Evolutionary conservation across 2,888 invertebrate genomes (phyloP), one percentile per base, ranked within the genome.

Genomic region (Tachina grossa): DNA sequence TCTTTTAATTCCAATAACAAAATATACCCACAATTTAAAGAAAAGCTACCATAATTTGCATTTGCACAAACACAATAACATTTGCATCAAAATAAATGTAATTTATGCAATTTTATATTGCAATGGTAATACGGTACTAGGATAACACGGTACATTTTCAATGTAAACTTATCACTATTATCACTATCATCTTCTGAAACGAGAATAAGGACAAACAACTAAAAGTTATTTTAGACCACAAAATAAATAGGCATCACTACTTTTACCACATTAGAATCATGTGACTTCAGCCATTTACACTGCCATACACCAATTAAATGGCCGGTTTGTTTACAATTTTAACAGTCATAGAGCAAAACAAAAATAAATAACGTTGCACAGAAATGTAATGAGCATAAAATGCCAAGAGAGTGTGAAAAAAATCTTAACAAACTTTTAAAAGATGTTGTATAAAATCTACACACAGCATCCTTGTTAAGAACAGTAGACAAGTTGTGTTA

Each of bases 281-380:
- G 69, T 68, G 75, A 69, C 63, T 75, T 59, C 6, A 53, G 41
- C 11, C 31, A n/a, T 72, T 74, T 22, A 68, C 66, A 81, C 45
- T 49, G 13, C 22, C 6, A 74, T 45, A 31, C 51, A 76, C 45
- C 61, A 39, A 77, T 61, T 45, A 61, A 83, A 76, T 76, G 39
- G 71, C 85, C 85, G 85, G 83, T 83, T 85, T 85, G 85, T 85
- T 85, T 85, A 85, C 83, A 85, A 76, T 61, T 43, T 51, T 80
- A 76, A 80, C 79, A 83, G 49, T 0, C 14, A 9, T 19, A 51
- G 79, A 83, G 83, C n/a, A 13, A 74, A 19, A 1, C 2, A 11
- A 22, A 65, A 31, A 31, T 31, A 31, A 31, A 2, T 6, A 71
- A 72, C 39, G 6, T 41, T n/a, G 13, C 9, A 11, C n/a, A 41